Evolutionary conservation across 2,113 vertebrate species (phyloP).

Genomic region (Equus przewalskii): DNA sequence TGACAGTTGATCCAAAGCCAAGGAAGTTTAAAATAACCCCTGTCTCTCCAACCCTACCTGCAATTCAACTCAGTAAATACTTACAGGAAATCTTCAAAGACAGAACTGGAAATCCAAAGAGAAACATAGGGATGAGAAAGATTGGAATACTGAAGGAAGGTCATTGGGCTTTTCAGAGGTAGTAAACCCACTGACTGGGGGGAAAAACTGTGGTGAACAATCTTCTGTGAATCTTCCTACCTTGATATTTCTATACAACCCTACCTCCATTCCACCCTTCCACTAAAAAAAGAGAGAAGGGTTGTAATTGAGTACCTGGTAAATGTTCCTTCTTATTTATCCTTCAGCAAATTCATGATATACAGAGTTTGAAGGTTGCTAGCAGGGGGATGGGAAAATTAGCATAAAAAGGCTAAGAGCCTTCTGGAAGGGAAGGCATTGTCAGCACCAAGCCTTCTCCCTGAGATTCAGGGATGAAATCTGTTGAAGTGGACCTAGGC

Average conservation of each 20-base stretch:
- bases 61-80: constrained; percentile 29
- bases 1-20: neutral
- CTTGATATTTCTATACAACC: neutral
- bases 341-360: constrained; percentile 13
- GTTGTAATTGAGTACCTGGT: neutral
- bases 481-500: neutral
- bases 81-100: neutral
- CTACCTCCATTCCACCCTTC: neutral
- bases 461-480: constrained; percentile 10
- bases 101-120: constrained; percentile 25
- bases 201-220: neutral
- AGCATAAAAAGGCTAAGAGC: neutral
- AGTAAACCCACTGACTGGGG: neutral
- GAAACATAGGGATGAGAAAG: neutral
- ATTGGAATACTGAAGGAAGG: neutral
- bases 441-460: neutral
- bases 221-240: neutral
- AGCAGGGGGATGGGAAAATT: neutral
- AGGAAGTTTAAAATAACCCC: constrained; percentile 45
- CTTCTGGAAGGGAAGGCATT: constrained; percentile 31
- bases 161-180: neutral
- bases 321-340: constrained; percentile 23
- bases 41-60: neutral
- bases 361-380: constrained; percentile 24
- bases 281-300: neutral